phyloP scores from a whole-genome alignment of 2,797 vertebrate species.

The Eremophila alpestris region DNA sequence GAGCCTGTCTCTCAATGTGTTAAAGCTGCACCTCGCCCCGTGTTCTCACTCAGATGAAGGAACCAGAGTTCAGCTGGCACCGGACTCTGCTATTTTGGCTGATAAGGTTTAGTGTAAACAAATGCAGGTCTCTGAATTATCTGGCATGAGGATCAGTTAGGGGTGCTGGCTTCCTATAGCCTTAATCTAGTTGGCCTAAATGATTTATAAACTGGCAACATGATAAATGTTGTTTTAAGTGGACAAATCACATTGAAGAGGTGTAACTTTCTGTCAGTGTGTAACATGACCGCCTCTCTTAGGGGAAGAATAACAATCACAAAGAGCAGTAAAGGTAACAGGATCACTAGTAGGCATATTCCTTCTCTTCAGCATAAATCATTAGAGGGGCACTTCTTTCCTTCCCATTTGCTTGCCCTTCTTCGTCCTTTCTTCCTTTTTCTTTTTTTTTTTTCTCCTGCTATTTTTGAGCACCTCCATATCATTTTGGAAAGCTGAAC shows the following conservation, averaged over 20 bases:
- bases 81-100: neutral
- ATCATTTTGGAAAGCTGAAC: slow-evolving; percentile 68
- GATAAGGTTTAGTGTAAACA: slow-evolving; percentile 60
- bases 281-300: slow-evolving; percentile 63
- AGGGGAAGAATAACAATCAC: slow-evolving; percentile 59
- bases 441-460: neutral
- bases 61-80: neutral
- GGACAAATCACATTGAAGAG: slow-evolving; percentile 73
- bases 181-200: slow-evolving; percentile 79
- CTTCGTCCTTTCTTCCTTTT: neutral
- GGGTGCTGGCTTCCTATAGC: slow-evolving; percentile 75
- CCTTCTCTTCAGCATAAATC: slow-evolving; percentile 76
- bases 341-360: slow-evolving; percentile 62
- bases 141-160: slow-evolving; percentile 61
- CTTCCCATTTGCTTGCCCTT: slow-evolving; percentile 26
- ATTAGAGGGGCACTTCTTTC: slow-evolving; percentile 23
- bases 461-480: slow-evolving; percentile 25
- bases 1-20: neutral
- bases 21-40: neutral
- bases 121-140: slow-evolving; percentile 64
- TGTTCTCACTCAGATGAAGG: neutral
- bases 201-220: slow-evolving; percentile 82
- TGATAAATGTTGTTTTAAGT: slow-evolving; percentile 79
- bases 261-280: slow-evolving; percentile 72
- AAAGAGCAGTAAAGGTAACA: slow-evolving; percentile 31